Base-by-base conservation (phyloP, 1,140 invertebrate genomes). In the Cherax quadricarinatus region DNA sequence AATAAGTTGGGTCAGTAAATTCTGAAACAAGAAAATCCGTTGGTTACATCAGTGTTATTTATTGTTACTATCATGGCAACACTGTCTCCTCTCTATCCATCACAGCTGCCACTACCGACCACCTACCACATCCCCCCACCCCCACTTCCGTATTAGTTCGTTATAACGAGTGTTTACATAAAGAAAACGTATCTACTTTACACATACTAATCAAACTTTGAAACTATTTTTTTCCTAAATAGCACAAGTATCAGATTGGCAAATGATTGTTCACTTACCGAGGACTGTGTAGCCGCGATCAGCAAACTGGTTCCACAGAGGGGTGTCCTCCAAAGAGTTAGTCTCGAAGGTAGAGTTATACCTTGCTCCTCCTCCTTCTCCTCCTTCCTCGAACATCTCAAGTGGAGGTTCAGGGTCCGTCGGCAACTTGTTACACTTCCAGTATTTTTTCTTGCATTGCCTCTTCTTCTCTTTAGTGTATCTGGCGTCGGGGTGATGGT, bases 201-300 rank as follows among this genome's bases (percentile, higher is more conserved):
- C 30, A 41, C 2, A 41, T 41, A 41, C 30, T 41, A 41, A 41
- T 41, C 30, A 41, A 41, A 41, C 30, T 41, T 41, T 41, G 30
- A 41, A 41, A 41, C 30, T 41, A 41, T 41, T 41, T 41, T 41
- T 41, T 41, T 41, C 2, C 30, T 41, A 21, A 78, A 7, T 24
- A 78, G 21, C n/a, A 78, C n/a, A 83, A 57, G 49, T 21, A 48
- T 41, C 30, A 41, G 30, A 41, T 2, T 41, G 30, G 30, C 30
- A 41, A 41, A 2, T 41, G 2, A 60, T 9, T 1, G 75, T 51
- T 48, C 16, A 83, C 88, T 89, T 60, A 89, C 88, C 80, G 4
- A 89, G 24, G 49, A 89, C 60, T 5, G 88, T 89, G 66, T 89
- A 89, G 41, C 88, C 88, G 2, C 88, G 79, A 18, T 89, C 80